Evolutionary conservation across 2,797 vertebrate species (phyloP), one percentile per base, ranked within the genome.

Genomic region (Pempheris klunzingeri): DNA sequence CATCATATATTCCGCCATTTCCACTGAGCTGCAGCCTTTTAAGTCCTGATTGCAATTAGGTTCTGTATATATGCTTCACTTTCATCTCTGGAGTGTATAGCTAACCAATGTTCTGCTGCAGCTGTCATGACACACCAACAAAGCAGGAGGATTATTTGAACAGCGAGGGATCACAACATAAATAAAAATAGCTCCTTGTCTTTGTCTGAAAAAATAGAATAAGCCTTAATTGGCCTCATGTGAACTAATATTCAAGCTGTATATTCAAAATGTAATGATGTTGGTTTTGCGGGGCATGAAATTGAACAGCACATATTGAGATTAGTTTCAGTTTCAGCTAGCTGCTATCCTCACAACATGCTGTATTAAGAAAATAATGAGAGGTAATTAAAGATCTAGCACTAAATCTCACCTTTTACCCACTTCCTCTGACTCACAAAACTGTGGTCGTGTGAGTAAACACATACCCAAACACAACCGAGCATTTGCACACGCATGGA

Each of bases 41-140:
- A 90, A 86, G 87, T 82, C 73, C 80, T 90, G 81, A 90, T 89
- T 92, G 87, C 83, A 91, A 86, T 87, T 82, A 87, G 71, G 53
- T 71, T 71, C 63, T 78, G 77, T 82, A 65, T 83, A 61, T 77
- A 73, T 73, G 80, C 76, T 65, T 74, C 54, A 50, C 86, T 89
- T 87, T 87, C 75, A 87, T 87, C 59, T 75, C 9, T 36, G 36
- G 46, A 71, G 49, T 61, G 47, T 58, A 57, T 7, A 43, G 57
- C 61, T 36, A 69, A 77, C 55, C 60, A 62, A 53, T 73, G 63
- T 66, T 68, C 49, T 76, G 50, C 73, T 67, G 77, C 79, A 49
- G 81, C 69, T 74, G 76, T 36, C 14, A 44, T 71, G 53, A 78
- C 78, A 73, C 38, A 77, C 39, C 60, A 65, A 53, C 67, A 66